phyloP scores from a whole-genome alignment of 2,888 invertebrate genomes.

The Eucriotettix oculatus region DNA sequence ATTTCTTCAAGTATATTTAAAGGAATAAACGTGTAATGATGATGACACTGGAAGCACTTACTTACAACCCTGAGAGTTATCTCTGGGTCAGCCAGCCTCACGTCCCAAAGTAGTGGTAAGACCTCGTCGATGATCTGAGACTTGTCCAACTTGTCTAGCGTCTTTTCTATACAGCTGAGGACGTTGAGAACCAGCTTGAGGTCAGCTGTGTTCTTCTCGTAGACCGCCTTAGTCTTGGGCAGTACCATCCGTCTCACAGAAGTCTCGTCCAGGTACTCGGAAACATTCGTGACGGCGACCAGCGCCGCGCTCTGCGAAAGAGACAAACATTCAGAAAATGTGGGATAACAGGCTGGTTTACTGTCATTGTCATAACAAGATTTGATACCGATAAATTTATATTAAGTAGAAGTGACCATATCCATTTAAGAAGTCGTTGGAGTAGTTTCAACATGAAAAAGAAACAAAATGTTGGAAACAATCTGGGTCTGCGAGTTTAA shows the following conservation, averaged over 20 bases:
- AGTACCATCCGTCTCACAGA: slow-evolving; percentile 64
- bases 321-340: too few relatives aligned
- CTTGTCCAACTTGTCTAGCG: slow-evolving; percentile 69
- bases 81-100: slow-evolving; percentile 74
- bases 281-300: slow-evolving; percentile 69
- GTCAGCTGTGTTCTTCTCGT: slow-evolving; percentile 65
- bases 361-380: too few relatives aligned
- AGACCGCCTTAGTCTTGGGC: slow-evolving; percentile 63
- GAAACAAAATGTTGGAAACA: too few relatives aligned
- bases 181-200: slow-evolving; percentile 65
- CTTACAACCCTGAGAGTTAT: slow-evolving; percentile 80
- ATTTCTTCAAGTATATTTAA: too few relatives aligned
- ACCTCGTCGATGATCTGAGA: slow-evolving; percentile 80
- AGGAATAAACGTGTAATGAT: too few relatives aligned
- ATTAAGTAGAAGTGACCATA: too few relatives aligned
- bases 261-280: slow-evolving; percentile 67
- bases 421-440: too few relatives aligned
- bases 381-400: too few relatives aligned
- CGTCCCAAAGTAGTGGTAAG: slow-evolving; percentile 71
- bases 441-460: too few relatives aligned
- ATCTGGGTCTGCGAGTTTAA: too few relatives aligned
- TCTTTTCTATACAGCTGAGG: slow-evolving; percentile 61
- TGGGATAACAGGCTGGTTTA: too few relatives aligned
- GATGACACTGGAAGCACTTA: slow-evolving; percentile 41
- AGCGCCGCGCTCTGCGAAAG: slow-evolving; percentile 65